Evolutionary conservation across 2,113 vertebrate genomes (phyloP).

Genomic region (Dascyllus trimaculatus): DNA sequence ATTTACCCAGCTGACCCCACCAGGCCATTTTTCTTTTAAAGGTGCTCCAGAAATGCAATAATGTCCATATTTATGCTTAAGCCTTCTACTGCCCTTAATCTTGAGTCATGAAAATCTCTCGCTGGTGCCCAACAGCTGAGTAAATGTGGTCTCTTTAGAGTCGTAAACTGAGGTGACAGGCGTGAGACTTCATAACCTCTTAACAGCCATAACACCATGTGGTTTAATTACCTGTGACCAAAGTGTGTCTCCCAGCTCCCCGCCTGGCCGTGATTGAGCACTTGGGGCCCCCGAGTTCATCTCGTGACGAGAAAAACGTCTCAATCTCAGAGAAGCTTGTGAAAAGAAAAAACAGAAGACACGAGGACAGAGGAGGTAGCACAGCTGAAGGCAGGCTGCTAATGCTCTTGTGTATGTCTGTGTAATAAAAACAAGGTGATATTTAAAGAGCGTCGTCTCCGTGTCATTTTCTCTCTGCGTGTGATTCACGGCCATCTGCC

Average conservation of each 20-base stretch:
- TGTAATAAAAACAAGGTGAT: conserved; percentile 81
- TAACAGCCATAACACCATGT: conserved; percentile 43
- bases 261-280: conserved; percentile 20
- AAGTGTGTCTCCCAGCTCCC: conserved; percentile 47
- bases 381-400: conserved; percentile 68
- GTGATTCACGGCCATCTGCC: conserved; percentile 76
- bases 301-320: conserved; percentile 39
- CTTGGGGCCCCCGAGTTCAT: neutral
- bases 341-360: neutral
- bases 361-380: conserved; percentile 17
- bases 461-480: conserved; percentile 43
- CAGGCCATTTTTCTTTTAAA: conserved; percentile 16
- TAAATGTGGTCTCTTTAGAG: conserved; percentile 69
- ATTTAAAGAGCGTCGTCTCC: conserved; percentile 72
- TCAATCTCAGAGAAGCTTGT: conserved; percentile 38
- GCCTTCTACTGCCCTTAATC: conserved; percentile 45
- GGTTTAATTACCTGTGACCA: conserved; percentile 73
- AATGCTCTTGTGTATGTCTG: conserved; percentile 74
- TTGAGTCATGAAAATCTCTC: conserved; percentile 19
- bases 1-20: conserved; percentile 38
- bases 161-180: conserved; percentile 51
- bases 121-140: conserved; percentile 35
- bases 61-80: conserved; percentile 45
- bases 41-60: conserved; percentile 49
- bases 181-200: conserved; percentile 46